These are phyloP conservation scores for Parnassius orleans DNA, from an alignment of 2,888 invertebrate species.

Conservation along the genomic window DNA sequence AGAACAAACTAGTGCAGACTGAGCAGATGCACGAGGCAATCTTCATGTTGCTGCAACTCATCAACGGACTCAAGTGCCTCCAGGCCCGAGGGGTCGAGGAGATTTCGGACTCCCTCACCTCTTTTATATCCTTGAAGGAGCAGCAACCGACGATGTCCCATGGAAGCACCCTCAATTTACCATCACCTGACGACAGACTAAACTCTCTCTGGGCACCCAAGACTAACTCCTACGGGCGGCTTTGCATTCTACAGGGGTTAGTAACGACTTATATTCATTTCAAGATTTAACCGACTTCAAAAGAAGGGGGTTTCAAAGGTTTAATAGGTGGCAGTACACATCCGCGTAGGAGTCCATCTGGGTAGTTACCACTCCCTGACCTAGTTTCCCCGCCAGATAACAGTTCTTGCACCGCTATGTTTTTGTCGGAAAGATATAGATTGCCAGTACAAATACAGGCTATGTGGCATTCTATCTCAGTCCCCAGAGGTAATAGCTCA, in stretches of 20 bases:
- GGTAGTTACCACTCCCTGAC: too few species aligned
- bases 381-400: too few species aligned
- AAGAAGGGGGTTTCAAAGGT: too few species aligned
- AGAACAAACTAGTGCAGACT: slow-evolving; percentile 67
- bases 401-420: too few species aligned
- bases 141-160: slow-evolving; percentile 44
- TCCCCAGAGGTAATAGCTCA: too few species aligned
- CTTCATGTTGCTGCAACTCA: slow-evolving; percentile 89
- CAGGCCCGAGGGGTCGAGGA: slow-evolving; percentile 93
- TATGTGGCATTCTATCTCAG: too few species aligned
- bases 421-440: too few species aligned
- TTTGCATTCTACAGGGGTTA: slow-evolving; percentile 89
- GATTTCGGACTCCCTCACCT: slow-evolving; percentile 84
- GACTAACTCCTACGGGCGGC: slow-evolving; percentile 79
- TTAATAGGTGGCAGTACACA: too few species aligned
- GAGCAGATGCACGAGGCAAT: slow-evolving; percentile 84
- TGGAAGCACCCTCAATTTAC: slow-evolving; percentile 51
- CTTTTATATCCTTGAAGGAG: slow-evolving; percentile 87
- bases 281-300: too few species aligned
- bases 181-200: slow-evolving; percentile 64
- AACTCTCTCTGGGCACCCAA: slow-evolving; percentile 73
- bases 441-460: too few species aligned
- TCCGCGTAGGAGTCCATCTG: too few species aligned
- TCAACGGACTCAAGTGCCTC: slow-evolving; percentile 89
- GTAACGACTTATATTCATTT: slow-evolving; percentile 33